Conservation (phyloP, 1,140 invertebrate species). For the Centruroides vittatus region DNA sequence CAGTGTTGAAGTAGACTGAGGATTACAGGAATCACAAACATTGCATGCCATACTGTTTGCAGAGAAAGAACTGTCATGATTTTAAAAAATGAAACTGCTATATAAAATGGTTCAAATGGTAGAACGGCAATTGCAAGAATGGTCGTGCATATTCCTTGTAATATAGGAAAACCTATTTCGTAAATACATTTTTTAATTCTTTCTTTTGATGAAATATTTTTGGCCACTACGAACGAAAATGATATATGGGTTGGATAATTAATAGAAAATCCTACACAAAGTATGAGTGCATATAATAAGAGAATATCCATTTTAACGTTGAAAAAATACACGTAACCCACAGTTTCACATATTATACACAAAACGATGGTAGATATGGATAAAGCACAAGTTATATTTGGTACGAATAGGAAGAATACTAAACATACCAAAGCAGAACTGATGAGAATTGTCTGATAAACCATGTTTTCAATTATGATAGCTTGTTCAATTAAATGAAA, state of each 20-base stretch:
- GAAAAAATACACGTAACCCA: conserved; percentile 93
- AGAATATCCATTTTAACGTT: conserved; percentile 87
- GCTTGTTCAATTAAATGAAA: conserved; percentile 79
- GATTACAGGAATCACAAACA: too few relatives aligned
- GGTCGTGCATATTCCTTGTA: conserved; percentile 87
- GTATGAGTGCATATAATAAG: conserved; percentile 96
- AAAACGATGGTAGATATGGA: conserved; percentile 92
- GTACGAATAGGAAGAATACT: conserved; percentile 91
- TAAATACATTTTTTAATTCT: conserved; percentile 71
- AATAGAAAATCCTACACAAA: conserved; percentile 96
- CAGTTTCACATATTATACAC: conserved; percentile 90
- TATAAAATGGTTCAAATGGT: too few relatives aligned
- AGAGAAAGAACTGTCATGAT: too few relatives aligned
- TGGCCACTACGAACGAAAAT: conserved; percentile 83
- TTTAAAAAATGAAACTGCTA: too few relatives aligned
- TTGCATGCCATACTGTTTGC: too few relatives aligned
- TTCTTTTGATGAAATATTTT: conserved; percentile 29
- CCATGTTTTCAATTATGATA: conserved; percentile 84
- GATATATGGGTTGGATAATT: conserved; percentile 95
- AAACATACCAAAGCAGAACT: conserved; percentile 91
- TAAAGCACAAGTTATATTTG: conserved; percentile 76
- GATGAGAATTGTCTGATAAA: conserved; percentile 79
- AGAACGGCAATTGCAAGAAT: conserved; percentile 47
- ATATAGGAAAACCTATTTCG: conserved; percentile 76
- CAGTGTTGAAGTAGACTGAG: too few relatives aligned